Base-by-base conservation (phyloP, 2,888 invertebrate genomes). In the Spodoptera littoralis region DNA sequence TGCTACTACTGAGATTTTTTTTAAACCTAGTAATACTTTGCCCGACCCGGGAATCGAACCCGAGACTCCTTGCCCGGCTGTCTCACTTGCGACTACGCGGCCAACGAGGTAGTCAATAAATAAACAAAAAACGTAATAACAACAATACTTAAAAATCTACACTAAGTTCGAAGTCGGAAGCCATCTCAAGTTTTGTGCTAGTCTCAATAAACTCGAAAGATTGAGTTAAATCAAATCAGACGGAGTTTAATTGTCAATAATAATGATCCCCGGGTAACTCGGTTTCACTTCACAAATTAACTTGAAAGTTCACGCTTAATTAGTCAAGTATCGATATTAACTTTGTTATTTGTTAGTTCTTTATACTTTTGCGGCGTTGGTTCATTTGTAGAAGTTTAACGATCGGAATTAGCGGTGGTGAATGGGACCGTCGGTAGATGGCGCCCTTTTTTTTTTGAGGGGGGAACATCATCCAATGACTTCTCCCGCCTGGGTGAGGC, bases 171-270 rank as follows among this genome's bases (percentile, higher is more conserved):
- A 63, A 70, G 62, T 81, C 72, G 59, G 18, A 30, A 60, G 70
- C 11, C 45, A 55, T 59, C 63, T 50, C 27, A 42, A 71, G 59
- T 61, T 77, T 76, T 62, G 51, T 56, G 45, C 54, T 53, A 49
- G 63, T 72, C 75, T 74, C 60, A 79, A 67, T 81, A 67, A 84
- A 86, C 81, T 86, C 78, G 65, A 65, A 90, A 90, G 91, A 92
- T 92, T 92, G 83, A 70, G 67, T 82, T 82, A 89, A 93, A 93
- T 92, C 85, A 84, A 91, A 90, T 92, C 84, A 86, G 77, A 72
- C 76, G 65, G 62, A 86, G 88, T 87, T 89, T 89, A 90, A 92
- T 91, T 92, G 90, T 88, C 90, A 88, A 92, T 92, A 89, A 83
- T 87, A 89, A 90, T 85, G 86, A 85, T 84, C 76, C 71, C 79